Percentiles rank a stretch among this genome's conserved stretches.
Conservation (phyloP, 2,888 invertebrate genomes). For the Cataglyphis rosenhaueri region DNA sequence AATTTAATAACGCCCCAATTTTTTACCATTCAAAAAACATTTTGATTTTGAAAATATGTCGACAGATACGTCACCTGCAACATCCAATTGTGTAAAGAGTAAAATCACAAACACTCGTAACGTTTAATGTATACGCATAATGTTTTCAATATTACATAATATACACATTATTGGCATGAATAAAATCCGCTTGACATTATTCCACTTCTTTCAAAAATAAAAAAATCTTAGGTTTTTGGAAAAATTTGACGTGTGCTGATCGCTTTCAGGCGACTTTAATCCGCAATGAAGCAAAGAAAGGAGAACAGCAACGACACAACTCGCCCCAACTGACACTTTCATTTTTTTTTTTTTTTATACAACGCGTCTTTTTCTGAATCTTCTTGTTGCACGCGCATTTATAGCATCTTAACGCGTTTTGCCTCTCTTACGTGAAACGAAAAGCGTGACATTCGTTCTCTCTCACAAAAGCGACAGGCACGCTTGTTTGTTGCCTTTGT, state of each 20-base stretch:
- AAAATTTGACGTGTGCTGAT: conserved; percentile 51
- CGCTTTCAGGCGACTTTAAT: conserved; percentile 46
- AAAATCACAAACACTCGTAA: neutral
- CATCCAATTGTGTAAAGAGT: neutral
- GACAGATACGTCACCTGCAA: neutral
- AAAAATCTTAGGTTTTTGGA: conserved; percentile 13
- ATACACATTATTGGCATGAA: neutral
- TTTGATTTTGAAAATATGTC: conserved; percentile 6
- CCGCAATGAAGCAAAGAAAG: conserved; percentile 59
- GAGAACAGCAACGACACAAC: conserved; percentile 71
- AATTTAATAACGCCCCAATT: neutral
- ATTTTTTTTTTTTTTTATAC: neutral
- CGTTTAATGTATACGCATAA: neutral
- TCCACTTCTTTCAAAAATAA: conserved; percentile 22
- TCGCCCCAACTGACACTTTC: conserved; percentile 80
- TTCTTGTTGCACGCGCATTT: conserved; percentile 28
- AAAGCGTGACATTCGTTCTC: conserved; percentile 62
- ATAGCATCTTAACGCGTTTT: conserved; percentile 23
- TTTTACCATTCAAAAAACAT: neutral
- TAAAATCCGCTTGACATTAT: conserved; percentile 40
- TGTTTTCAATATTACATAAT: neutral
- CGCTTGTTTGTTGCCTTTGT: conserved; percentile 28
- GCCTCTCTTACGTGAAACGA: conserved; percentile 30
- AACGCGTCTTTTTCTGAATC: conserved; percentile 13
- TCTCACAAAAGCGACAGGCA: conserved; percentile 47